A percentile compares a stretch with the other conserved stretches of the same genome.
Evolutionary conservation across 1,140 invertebrate species (phyloP).

Genomic region (Argopecten irradians): DNA sequence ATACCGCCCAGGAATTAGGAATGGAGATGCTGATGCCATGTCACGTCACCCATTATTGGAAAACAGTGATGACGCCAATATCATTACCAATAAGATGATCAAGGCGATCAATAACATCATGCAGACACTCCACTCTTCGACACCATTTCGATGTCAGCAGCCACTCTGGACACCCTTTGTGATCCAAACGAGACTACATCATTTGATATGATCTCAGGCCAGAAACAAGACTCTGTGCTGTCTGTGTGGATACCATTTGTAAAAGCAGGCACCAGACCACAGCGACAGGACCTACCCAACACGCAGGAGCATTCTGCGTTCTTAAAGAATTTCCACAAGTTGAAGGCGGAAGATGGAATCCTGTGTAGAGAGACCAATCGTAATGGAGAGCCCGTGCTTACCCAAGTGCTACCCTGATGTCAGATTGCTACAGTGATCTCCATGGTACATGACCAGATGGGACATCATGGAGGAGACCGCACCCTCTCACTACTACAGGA

Average conservation of each 20-base stretch:
- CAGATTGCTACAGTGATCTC: neutral
- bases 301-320: neutral
- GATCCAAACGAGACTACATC: neutral
- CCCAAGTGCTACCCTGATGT: neutral
- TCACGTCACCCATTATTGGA: constrained; percentile 30
- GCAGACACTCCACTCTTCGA: neutral
- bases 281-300: neutral
- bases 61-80: neutral
- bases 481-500: too few relatives aligned
- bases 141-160: neutral
- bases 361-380: neutral
- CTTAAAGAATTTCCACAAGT: neutral
- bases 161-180: neutral
- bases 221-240: neutral
- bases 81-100: neutral
- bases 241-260: neutral
- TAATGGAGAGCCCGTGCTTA: neutral
- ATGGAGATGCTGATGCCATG: constrained; percentile 48
- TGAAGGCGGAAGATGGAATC: neutral
- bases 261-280: neutral
- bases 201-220: neutral
- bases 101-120: neutral
- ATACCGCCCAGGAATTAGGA: constrained; percentile 29
- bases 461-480: too few relatives aligned
- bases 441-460: neutral